Base-by-base conservation (phyloP, 2,113 vertebrate genomes). In the Psammodynastes pulverulentus region DNA sequence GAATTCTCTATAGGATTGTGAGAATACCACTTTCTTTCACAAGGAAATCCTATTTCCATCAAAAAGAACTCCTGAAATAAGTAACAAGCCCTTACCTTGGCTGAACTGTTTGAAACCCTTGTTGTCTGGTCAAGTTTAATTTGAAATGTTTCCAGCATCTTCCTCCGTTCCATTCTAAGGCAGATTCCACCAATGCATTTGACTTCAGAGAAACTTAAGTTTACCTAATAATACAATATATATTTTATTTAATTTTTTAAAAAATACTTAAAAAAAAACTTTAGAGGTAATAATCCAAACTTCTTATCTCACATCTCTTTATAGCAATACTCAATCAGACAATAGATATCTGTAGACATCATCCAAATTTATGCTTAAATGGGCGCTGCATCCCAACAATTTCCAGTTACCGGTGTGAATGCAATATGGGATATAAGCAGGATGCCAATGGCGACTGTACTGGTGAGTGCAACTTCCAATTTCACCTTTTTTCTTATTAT, bases 261-360 rank as follows among this genome's bases (percentile, higher is more conserved):
- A 87, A 62, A 62, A 29, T 24, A 23, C n/a, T 46, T 4, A 49
- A 58, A 91, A 87, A 90, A 43, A 6, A 51, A 43, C 56, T 67
- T 72, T 58, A 92, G 53, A 85, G 72, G 52, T 94, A 3, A 48
- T 39, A 39, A 72, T 79, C 8, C 21, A 53, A n/a, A 56, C 54
- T 46, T 84, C 49, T 84, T 62, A 89, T 67, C 84, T 10, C 88
- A 17, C 6, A 0, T 89, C 90, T 92, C 48, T 49, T 89, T 84
- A 39, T 94, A 98, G 98, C 97, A 53, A 97, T 97, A 93, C 96
- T 98, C 79, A 98, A 98, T 94, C 96, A 97, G 94, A 98, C 97
- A 52, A 96, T 95, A 93, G 97, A 98, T 93, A 95, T 96, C 90
- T 98, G 98, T 93, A 97, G 96, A 88, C 96, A 97, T n/a, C 96